Base-by-base conservation (phyloP, 2,113 vertebrate species). In the Atrichornis clamosus region DNA sequence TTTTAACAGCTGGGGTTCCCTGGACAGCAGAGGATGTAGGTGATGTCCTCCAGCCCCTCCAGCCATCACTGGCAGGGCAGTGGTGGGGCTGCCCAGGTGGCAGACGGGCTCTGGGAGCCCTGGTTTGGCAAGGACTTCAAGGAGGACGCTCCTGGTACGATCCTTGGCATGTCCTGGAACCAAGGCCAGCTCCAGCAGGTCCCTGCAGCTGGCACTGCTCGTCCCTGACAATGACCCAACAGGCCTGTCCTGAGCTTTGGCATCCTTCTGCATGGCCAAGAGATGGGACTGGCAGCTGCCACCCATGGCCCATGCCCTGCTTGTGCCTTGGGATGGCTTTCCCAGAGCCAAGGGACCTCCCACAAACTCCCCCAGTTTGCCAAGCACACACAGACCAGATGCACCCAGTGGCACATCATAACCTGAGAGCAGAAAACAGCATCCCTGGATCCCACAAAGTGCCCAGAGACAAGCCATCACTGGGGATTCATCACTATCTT, bases 201-300 rank as follows among this genome's bases (percentile, higher is more conserved):
- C 18, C n/a, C 65, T 47, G 30, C 35, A 50, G 7, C 17, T 32
- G 65, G 33, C 42, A 21, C 81, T 70, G 49, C 74, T 55, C 62
- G 35, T 11, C 42, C 74, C 37, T 47, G n/a, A 4, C 0, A 0
- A 19, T 23, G 17, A 35, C 28, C 30, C 56, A 21, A 2, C 1
- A 4, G n/a, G 33, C 75, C 42, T 53, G 23, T 46, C 35, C 67
- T 58, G 26, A 55, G 23, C 11, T 47, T 23, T 69, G 28, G 49
- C 55, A 62, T 13, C 33, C 47, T 44, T 44, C 65, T 62, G 47
- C 12, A 3, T 10, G 62, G 19, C 33, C 64, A 32, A 24, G 42
- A 47, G 70, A 13, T 2, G 18, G 26, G 19, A 32, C 33, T 53
- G 32, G 39, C 37, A 53, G 58, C 47, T 80, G 52, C 24, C 47